Base-by-base conservation (phyloP, 2,797 vertebrate genomes). In the Sebastes variabilis region DNA sequence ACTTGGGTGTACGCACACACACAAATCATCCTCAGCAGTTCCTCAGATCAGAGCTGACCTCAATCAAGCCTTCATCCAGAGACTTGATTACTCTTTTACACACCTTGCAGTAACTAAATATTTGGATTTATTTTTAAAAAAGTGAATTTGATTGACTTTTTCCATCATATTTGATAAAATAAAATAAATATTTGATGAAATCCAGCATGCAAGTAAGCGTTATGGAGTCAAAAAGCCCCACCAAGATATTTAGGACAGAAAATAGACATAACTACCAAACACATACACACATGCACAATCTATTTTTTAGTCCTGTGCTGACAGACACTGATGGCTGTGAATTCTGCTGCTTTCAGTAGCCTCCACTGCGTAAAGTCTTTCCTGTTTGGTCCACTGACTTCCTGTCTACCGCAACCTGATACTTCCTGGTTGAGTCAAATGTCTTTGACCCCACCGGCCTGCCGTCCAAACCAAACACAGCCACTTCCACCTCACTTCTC, bases 371-470 rank as follows among this genome's bases (percentile, higher is more conserved):
- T 65, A 72, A 86, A 81, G 71, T 88, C 80, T 77, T 95, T 95
- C 93, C 94, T 94, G 94, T 93, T 93, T 91, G 81, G 80, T 81
- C 60, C 42, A 36, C 84, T 10, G 9, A 88, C 91, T 93, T 95
- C 93, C 93, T 88, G 91, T 90, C 91, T 80, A 83, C 72, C 87
- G 91, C 68, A 87, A 90, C 82, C 82, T 69, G 90, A 94, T 92
- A 93, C 85, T 91, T 95, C 92, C 92, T 87, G 83, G 79, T 92
- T 87, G 79, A 93, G 87, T 82, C 90, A 88, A 82, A 93, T 92
- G 92, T 81, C 93, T 94, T 93, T 94, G 91, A 92, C 92, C 89
- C 80, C 72, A 5, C 11, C 11, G 55, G 56, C 74, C 85, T 59
- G 73, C 65, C 8, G 34, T 84, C 87, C 79, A 90, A 93, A 66